Base-by-base conservation (phyloP, 1,140 invertebrate genomes). In the Cotesia glomerata region DNA sequence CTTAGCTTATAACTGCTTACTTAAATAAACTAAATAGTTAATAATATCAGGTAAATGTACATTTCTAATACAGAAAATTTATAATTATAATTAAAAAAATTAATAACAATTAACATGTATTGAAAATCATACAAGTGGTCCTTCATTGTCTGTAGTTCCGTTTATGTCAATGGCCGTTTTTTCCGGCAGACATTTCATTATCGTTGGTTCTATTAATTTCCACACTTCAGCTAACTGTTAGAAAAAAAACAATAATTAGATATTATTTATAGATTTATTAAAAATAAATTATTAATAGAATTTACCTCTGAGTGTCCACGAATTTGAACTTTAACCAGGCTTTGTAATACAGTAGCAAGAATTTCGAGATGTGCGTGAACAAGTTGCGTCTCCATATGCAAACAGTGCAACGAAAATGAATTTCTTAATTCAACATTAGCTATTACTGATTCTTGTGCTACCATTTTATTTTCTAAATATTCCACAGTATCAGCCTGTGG, bases 361-460 rank as follows among this genome's bases (percentile, higher is more conserved):
- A 92, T 90, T 77, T 92, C 91, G 69, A 93, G 84, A 80, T 93
- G 90, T 2, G 90, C 88, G 76, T 93, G 91, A 26, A 93, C 91
- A 34, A 93, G 80, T 75, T 93, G 92, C 0, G 92, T 93, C 82
- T 93, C 92, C 89, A 93, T 90, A 77, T 93, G 91, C 8, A 93
- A 86, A 80, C 92, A 93, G 76, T 93, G 91, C 5, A 93, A 82
- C 45, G 92, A 92, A 82, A 91, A 93, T 63, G 91, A 91, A 76
- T 91, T 91, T 64, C 92, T 86, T 67, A 92, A 87, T 79, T 93
- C 92, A 77, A 93, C 90, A 74, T 91, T 92, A 0, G 90, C 89
- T 65, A 93, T 92, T 14, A 92, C 89, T 73, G 90, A 90, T 80
- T 93, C 92, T 87, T 93, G 92, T 52, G 91, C 89, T 59, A 93